These are phyloP conservation scores for Porites australiensis DNA, from an alignment of 64 coral and sea anemone genomes.

Conservation along the genomic window DNA sequence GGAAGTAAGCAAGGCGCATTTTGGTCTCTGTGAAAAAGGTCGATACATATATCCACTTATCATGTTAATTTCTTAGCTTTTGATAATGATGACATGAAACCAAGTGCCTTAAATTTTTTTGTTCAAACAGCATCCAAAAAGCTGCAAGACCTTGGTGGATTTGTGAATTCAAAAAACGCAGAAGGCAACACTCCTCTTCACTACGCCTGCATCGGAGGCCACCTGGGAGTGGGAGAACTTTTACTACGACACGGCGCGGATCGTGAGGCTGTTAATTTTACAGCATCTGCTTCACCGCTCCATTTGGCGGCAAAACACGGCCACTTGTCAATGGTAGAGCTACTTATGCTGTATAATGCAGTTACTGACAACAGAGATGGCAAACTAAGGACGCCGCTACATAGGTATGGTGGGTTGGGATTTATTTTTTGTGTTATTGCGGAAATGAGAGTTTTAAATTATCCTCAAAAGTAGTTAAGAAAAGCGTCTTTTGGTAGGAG, in stretches of 20 bases:
- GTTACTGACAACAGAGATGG: slow-evolving; percentile 8
- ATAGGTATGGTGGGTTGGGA: neutral
- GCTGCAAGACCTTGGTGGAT: neutral
- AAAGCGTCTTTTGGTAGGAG: too few species aligned
- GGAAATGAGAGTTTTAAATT: neutral
- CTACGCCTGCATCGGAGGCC: neutral
- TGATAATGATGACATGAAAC: too few species aligned
- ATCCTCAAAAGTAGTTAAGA: too few species aligned
- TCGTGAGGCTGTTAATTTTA: neutral
- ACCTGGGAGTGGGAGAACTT: slow-evolving; percentile 4
- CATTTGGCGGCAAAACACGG: slow-evolving; percentile 33
- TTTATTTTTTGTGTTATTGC: too few species aligned
- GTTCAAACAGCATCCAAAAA: slow-evolving; percentile 11
- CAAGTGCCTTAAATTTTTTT: too few species aligned
- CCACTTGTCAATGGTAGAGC: slow-evolving; percentile 12
- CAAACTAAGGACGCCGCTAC: slow-evolving; percentile 15
- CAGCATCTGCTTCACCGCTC: neutral
- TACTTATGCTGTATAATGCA: slow-evolving; percentile 3
- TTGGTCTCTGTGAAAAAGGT: too few species aligned
- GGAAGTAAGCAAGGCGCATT: too few species aligned
- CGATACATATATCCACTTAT: too few species aligned
- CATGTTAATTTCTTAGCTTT: too few species aligned
- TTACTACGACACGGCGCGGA: slow-evolving; percentile 24
- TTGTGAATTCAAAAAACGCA: neutral
- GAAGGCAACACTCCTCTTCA: slow-evolving; percentile 18